These are phyloP conservation scores for Eupeodes latifasciatus DNA, from an alignment of 2,888 invertebrate genomes.

Conservation along the genomic window DNA sequence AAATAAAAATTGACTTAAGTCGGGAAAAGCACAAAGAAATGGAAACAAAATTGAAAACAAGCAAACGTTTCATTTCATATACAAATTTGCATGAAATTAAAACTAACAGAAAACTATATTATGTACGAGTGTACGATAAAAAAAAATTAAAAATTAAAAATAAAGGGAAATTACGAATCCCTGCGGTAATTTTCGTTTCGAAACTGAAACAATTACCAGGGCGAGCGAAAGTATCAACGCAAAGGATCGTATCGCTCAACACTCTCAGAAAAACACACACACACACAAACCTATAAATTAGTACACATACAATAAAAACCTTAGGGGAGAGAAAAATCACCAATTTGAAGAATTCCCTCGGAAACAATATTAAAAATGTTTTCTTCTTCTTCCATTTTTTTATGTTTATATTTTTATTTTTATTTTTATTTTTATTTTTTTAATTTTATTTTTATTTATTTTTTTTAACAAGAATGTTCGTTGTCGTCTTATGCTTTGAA, in stretches of 20 bases:
- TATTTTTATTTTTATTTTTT: no score
- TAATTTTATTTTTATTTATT: slow-evolving; percentile 23
- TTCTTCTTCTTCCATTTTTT: slow-evolving; percentile 15
- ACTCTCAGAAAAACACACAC: no score
- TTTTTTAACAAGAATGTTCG: slow-evolving; percentile 21
- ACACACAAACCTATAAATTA: not conserved
- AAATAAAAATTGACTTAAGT: slow-evolving; percentile 62
- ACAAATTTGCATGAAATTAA: slow-evolving; percentile 68
- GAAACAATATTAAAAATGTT: slow-evolving; percentile 57
- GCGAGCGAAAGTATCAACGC: slow-evolving; percentile 16
- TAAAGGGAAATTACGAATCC: slow-evolving; percentile 53
- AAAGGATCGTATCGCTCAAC: not conserved
- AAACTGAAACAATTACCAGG: slow-evolving; percentile 72
- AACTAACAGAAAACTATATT: slow-evolving; percentile 65
- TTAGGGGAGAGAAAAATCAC: slow-evolving; percentile 56
- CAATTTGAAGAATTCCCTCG: slow-evolving; percentile 68
- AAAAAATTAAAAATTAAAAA: slow-evolving; percentile 39
- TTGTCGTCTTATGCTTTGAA: slow-evolving; percentile 19
- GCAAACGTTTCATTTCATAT: slow-evolving; percentile 60
- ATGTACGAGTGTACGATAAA: not conserved
- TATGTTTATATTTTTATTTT: not conserved
- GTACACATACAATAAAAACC: slow-evolving; percentile 43
- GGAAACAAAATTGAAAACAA: not conserved
- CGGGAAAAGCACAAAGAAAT: not conserved
- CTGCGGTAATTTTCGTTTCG: slow-evolving; percentile 63